Base-by-base conservation (phyloP, 2,797 vertebrate species). In the Chloroceryle inda region DNA sequence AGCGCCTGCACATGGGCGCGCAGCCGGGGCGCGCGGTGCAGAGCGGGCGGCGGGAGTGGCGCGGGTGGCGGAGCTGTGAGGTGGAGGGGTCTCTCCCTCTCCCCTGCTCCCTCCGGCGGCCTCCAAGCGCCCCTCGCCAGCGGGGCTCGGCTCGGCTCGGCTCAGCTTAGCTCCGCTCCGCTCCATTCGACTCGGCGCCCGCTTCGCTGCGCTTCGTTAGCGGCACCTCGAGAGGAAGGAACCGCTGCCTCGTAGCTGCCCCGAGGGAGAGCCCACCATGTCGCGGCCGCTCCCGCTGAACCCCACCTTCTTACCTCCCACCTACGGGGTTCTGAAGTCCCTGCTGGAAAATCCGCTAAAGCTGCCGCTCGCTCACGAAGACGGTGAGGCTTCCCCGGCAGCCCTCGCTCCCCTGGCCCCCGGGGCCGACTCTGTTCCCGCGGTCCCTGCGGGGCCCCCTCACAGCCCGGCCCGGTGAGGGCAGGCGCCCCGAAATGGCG, bases 281-380 rank as follows among this genome's bases (percentile, higher is more conserved):
- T 98, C 99, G 97, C 98, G 99, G 98, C 98, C 98, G 97, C 98
- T 99, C 85, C 95, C 98, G 55, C 85, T 99, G 81, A 99, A 99
- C 94, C 97, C 99, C 96, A 98, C 98, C 97, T 99, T 99, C 97
- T 98, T 99, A 97, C 99, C 99, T 96, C 99, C 99, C 97, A 99
- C 99, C 47, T 99, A 99, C 96, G 99, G 99, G 88, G 99, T 99
- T 47, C 98, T 99, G 81, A 99, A 99, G 93, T 99, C 99, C 55
- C 98, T 99, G 94, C 98, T 99, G 99, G 99, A 99, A 92, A 99
- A 99, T 88, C 99, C 99, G 9, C 98, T 99, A 87, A 99, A 99
- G 97, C 98, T 99, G 96, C 99, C 99, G 52, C 99, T 99, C 93
- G 98, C 99, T 64, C 99, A 99, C 42, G 99, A 99, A 73, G 99